Evolutionary conservation across 1,140 invertebrate genomes (phyloP), one percentile per base, ranked within the genome.

Genomic region (Macrobrachium nipponense): DNA sequence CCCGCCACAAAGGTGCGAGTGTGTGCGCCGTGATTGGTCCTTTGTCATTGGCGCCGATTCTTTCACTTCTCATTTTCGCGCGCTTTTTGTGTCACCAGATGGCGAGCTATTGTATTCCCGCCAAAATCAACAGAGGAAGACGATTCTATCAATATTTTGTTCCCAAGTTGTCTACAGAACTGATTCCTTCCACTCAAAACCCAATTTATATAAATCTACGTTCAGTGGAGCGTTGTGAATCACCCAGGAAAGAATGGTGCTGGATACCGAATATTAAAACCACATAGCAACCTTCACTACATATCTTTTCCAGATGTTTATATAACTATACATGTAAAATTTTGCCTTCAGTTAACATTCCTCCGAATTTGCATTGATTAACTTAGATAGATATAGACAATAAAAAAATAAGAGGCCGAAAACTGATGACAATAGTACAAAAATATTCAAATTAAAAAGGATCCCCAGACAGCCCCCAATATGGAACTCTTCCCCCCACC

Each of bases 1-100:
- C 81, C 79, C 87, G 80, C 87, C 80, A 87, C 87, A 87, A 87
- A 84, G 81, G 87, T 87, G 77, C 77, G 77, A 84, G 87, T 87
- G 87, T 87, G 87, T 87, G 87, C 81, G 81, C 27, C 81, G 80
- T 87, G 87, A 87, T 87, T 87, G 87, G 87, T 87, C 81, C 82
- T 80, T 87, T 87, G 87, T 87, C 87, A 87, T 62, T 83, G 80
- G 76, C 51, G 81, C 81, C 87, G 87, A 85, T 87, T 87, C 87
- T 87, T 87, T 87, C 87, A 87, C 80, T 87, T 87, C 87, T 87
- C 87, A 87, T 87, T 87, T 87, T 87, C 77, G 87, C 87, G 87
- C 82, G 87, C 87, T 87, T 87, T 87, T 87, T 87, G 87, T 87
- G 87, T 80, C 87, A 84, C 81, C 82, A 87, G 87, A 87, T 87